phyloP scores from a whole-genome alignment of 2,797 vertebrate genomes.

The Sorex maritimensis region DNA sequence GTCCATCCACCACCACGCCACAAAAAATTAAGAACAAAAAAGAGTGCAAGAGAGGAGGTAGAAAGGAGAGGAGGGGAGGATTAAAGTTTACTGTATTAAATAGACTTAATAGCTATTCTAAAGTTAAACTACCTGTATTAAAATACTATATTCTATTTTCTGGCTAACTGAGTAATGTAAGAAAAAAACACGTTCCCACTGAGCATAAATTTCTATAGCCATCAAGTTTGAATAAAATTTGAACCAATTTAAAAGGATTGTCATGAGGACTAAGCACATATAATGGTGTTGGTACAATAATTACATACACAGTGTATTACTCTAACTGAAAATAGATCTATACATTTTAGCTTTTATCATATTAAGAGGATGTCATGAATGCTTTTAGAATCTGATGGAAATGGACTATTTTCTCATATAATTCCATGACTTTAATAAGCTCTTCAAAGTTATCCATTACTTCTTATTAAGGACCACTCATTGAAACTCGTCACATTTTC shows the following conservation, averaged over 20 bases:
- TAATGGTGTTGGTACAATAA: not conserved
- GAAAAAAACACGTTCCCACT: not conserved
- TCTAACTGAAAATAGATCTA: conserved; percentile 27
- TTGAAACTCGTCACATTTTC: not conserved
- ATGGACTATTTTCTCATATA: conserved; percentile 9
- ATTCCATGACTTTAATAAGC: not conserved
- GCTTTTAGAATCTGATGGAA: conserved; percentile 21
- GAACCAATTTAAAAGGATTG: not conserved
- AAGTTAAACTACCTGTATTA: conserved; percentile 3
- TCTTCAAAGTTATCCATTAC: not conserved
- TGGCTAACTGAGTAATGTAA: not conserved
- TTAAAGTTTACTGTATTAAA: not conserved
- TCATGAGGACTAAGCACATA: not conserved
- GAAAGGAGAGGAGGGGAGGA: not conserved
- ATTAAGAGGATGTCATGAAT: conserved; percentile 5
- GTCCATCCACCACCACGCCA: too few species aligned
- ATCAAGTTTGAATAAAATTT: not conserved
- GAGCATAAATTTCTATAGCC: conserved; percentile 3
- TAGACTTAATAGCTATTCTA: not conserved
- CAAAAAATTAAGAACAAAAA: fast-evolving
- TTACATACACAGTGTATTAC: not conserved
- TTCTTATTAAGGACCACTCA: not conserved
- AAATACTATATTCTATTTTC: not conserved
- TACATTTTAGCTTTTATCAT: conserved; percentile 48
- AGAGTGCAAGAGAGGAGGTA: not conserved